phyloP scores from a whole-genome alignment of 2,888 invertebrate genomes.

The Cancer borealis region DNA sequence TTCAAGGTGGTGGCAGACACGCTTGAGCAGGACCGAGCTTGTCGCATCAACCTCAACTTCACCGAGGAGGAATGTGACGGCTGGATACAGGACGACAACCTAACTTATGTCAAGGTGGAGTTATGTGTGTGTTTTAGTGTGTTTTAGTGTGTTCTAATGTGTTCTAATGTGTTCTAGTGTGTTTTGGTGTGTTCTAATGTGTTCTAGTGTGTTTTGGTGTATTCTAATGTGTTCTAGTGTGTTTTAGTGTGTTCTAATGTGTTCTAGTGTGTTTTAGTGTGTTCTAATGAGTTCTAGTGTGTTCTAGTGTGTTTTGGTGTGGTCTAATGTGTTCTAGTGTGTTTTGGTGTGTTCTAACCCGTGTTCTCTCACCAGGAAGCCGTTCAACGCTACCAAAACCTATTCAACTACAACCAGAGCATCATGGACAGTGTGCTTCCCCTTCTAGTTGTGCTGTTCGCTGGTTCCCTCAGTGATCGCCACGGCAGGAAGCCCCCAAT shows the following conservation, averaged over 20 bases:
- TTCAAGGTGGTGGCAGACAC: constrained; percentile 65
- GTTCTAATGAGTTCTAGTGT: background rate
- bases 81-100: background rate
- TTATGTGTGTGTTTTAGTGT: background rate
- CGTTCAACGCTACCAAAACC: constrained; percentile 70
- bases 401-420: constrained; percentile 73
- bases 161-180: too few relatives aligned
- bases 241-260: too few relatives aligned
- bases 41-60: constrained; percentile 67
- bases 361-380: constrained; percentile 37
- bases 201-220: background rate
- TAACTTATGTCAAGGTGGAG: constrained; percentile 61
- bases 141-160: too few relatives aligned
- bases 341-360: background rate
- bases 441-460: constrained; percentile 77
- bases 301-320: background rate
- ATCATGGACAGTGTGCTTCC: constrained; percentile 78
- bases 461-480: constrained; percentile 78
- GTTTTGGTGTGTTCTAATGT: background rate
- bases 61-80: constrained; percentile 48
- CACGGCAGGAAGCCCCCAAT: constrained; percentile 78
- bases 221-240: too few relatives aligned
- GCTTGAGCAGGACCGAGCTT: constrained; percentile 60
- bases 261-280: background rate
- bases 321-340: background rate